Conservation (phyloP, 2,797 vertebrate genomes). For the Rhynchonycteris naso region DNA sequence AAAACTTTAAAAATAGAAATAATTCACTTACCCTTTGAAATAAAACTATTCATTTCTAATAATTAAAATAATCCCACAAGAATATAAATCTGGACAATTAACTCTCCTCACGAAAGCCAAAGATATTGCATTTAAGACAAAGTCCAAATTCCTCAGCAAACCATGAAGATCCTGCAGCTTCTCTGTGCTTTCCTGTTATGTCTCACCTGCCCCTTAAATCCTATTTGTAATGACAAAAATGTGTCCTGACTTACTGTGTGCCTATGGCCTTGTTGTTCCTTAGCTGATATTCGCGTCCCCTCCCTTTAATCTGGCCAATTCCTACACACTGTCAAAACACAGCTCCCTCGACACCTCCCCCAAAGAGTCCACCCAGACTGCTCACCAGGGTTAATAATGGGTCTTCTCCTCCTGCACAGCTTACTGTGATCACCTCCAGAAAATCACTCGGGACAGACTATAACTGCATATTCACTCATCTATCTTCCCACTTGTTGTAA, state of each 20-base stretch:
- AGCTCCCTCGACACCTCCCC: not conserved
- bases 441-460: not conserved
- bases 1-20: too few relatives aligned
- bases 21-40: constrained; percentile 19
- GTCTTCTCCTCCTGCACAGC: not conserved
- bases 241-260: not conserved
- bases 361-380: not conserved
- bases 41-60: constrained; percentile 57
- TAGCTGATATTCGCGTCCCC: not conserved
- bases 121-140: not conserved
- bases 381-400: not conserved
- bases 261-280: not conserved
- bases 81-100: not conserved
- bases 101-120: not conserved
- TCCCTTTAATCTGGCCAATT: not conserved
- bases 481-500: not conserved
- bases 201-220: not conserved
- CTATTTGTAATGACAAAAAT: constrained; percentile 10
- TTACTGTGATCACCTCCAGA: not conserved
- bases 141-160: not conserved
- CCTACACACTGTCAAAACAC: not conserved
- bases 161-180: not conserved
- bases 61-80: not conserved
- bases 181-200: not conserved
- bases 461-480: not conserved